A percentile compares a stretch with the other conserved stretches of the same genome.
Conservation (phyloP, 2,797 vertebrate genomes). For the Spheniscus humboldti region DNA sequence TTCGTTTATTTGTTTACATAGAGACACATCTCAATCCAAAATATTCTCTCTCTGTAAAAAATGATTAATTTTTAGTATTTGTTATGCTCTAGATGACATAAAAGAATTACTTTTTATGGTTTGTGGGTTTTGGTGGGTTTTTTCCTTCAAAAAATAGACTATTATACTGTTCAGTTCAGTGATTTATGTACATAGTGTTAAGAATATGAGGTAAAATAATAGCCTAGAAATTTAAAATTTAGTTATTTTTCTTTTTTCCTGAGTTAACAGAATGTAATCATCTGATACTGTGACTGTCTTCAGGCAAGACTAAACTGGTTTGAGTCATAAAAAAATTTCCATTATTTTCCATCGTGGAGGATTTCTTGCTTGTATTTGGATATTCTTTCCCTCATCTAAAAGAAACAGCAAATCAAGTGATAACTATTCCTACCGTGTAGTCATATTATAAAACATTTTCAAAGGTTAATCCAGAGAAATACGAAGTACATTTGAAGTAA, state of each 20-base stretch:
- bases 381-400: neutral
- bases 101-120: neutral
- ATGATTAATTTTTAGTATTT: neutral
- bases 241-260: neutral
- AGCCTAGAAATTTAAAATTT: neutral
- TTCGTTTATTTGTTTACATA: neutral
- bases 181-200: neutral
- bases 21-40: neutral
- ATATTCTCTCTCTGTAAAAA: neutral
- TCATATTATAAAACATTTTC: neutral
- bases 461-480: neutral
- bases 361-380: neutral
- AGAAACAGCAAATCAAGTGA: neutral
- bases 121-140: accelerated
- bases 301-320: neutral
- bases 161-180: neutral
- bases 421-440: neutral
- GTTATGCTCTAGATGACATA: neutral
- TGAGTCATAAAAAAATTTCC: neutral
- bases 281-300: neutral
- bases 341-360: neutral
- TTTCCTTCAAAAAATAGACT: neutral
- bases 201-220: neutral
- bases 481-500: neutral
- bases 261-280: neutral